Conservation (phyloP, 1,140 invertebrate species). For the Conopomorpha cramerella region DNA sequence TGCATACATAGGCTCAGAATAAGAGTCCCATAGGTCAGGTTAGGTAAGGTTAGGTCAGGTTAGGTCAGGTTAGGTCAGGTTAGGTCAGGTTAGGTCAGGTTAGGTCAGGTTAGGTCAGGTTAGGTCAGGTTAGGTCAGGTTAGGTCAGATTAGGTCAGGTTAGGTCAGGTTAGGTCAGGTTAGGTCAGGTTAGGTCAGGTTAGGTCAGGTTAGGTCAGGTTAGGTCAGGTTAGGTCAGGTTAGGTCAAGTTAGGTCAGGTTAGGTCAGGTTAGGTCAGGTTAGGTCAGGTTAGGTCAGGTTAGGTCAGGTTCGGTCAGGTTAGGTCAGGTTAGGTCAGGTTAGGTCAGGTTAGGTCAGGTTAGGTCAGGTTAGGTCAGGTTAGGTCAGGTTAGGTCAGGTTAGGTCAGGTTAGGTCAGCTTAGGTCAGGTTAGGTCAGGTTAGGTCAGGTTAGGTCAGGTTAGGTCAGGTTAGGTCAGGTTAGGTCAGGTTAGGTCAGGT, state of each 20-base stretch:
- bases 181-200: conserved; percentile 18
- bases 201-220: conserved; percentile 28
- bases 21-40: too few relatives aligned
- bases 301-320: too few relatives aligned
- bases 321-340: conserved; percentile 5
- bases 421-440: conserved; percentile 3
- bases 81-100: conserved; percentile 36
- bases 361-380: conserved; percentile 6
- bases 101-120: conserved; percentile 34
- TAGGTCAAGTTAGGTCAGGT: conserved; percentile 7
- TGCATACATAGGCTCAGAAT: too few relatives aligned
- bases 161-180: conserved; percentile 17
- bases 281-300: conserved; percentile 14
- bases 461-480: conserved; percentile 14
- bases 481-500: too few relatives aligned
- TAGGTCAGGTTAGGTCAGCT: not conserved
- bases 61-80: too few relatives aligned
- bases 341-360: conserved; percentile 8
- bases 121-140: conserved; percentile 15
- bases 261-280: conserved; percentile 5
- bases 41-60: too few relatives aligned
- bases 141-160: conserved; percentile 19
- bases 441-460: too few relatives aligned
- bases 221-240: conserved; percentile 46
- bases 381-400: conserved; percentile 3